Percentiles rank a stretch among this genome's conserved stretches.
These are phyloP conservation scores for Carassius gibelio DNA, from an alignment of 2,113 vertebrate species.

Conservation along the genomic window DNA sequence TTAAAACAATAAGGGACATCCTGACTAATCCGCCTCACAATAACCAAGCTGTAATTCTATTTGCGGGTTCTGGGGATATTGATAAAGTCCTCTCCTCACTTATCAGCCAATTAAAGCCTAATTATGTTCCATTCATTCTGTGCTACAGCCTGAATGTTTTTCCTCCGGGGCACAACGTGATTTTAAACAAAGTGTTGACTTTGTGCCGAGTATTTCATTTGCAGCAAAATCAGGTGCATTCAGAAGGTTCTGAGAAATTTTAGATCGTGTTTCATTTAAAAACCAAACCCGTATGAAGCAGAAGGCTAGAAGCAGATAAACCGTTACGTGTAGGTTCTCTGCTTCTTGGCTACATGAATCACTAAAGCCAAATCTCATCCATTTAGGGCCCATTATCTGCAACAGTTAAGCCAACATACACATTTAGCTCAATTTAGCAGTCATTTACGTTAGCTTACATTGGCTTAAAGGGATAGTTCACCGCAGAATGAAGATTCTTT, in stretches of 20 bases:
- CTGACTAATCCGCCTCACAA: constrained; percentile 72
- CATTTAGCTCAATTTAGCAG: constrained; percentile 7
- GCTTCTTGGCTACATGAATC: constrained; percentile 27
- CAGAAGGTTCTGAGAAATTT: constrained; percentile 43
- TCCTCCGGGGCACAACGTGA: constrained; percentile 69
- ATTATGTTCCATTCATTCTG: constrained; percentile 75
- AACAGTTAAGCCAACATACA: constrained; percentile 13
- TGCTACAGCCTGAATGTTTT: constrained; percentile 66
- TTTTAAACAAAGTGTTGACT: constrained; percentile 67
- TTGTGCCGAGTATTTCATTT: constrained; percentile 66
- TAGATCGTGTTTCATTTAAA: constrained; percentile 22
- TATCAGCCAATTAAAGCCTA: constrained; percentile 78
- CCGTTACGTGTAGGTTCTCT: constrained; percentile 36
- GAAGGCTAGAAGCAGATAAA: constrained; percentile 43
- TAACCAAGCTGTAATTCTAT: constrained; percentile 69
- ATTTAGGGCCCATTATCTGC: constrained; percentile 17
- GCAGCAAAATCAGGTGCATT: constrained; percentile 68
- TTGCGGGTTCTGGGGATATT: constrained; percentile 73
- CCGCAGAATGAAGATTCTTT: background rate
- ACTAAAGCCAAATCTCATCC: constrained; percentile 14
- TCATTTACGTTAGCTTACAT: background rate
- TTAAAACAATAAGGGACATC: constrained; percentile 71
- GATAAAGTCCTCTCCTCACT: constrained; percentile 77
- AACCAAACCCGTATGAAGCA: constrained; percentile 34
- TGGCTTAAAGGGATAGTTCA: background rate